Evolutionary conservation across 2,113 vertebrate species (phyloP).

Genomic region (Circaetus gallicus): DNA sequence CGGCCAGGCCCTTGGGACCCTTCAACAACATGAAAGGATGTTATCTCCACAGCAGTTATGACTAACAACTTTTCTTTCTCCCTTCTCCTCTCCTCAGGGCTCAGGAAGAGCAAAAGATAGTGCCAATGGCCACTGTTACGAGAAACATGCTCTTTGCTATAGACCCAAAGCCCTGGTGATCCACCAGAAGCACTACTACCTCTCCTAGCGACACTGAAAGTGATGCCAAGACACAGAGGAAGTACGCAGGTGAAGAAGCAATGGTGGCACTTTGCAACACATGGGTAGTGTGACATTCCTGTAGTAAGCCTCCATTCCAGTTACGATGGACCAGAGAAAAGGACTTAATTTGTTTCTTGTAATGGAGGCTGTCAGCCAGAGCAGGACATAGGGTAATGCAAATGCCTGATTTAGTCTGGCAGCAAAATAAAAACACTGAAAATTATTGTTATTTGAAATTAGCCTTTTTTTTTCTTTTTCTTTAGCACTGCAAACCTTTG

Average conservation of each 20-base stretch:
- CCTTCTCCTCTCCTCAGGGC: background rate
- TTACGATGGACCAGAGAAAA: background rate
- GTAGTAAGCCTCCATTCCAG: background rate
- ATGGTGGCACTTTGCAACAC: background rate
- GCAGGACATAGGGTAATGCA: background rate
- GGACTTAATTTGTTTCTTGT: background rate
- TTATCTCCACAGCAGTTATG: background rate
- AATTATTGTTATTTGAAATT: constrained; percentile 8
- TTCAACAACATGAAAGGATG: constrained; percentile 42
- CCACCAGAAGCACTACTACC: background rate
- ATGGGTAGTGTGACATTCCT: background rate
- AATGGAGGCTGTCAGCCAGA: background rate
- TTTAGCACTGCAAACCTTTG: background rate
- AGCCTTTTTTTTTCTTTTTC: background rate
- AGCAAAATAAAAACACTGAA: constrained; percentile 31
- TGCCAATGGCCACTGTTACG: background rate
- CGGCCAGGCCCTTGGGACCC: constrained; percentile 76
- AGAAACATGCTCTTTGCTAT: background rate
- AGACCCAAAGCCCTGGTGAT: background rate
- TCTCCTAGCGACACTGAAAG: background rate
- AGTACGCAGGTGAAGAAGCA: background rate
- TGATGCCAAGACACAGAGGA: background rate
- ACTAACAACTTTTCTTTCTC: background rate
- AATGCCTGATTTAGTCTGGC: background rate
- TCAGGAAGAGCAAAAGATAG: background rate